These are phyloP conservation scores for Zygogramma bicolorata DNA, from an alignment of 2,888 invertebrate genomes.

Conservation along the genomic window DNA sequence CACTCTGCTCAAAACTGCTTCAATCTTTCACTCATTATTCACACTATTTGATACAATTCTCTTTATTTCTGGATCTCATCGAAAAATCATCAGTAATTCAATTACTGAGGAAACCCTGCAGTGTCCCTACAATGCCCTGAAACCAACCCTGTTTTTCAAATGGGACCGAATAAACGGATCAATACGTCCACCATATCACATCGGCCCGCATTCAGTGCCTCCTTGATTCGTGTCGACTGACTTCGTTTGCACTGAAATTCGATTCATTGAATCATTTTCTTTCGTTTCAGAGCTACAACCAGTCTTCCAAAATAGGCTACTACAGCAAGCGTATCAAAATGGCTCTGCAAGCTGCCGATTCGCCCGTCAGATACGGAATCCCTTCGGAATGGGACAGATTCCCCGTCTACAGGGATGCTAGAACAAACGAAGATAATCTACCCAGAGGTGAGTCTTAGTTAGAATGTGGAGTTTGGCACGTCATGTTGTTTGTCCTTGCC, in stretches of 20 bases:
- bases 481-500: no score
- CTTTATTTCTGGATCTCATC: no score
- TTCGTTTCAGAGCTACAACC: conserved; percentile 34
- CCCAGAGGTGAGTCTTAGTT: conserved; percentile 59
- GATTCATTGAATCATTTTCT: conserved; percentile 24
- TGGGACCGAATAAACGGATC: neutral
- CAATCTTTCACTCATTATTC: no score
- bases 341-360: conserved; percentile 60
- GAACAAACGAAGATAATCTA: conserved; percentile 51
- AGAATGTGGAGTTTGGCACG: no score
- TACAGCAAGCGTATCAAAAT: conserved; percentile 54
- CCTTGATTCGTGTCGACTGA: neutral
- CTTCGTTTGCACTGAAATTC: neutral
- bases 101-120: conserved; percentile 21
- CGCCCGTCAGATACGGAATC: conserved; percentile 57
- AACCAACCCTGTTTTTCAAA: conserved; percentile 1
- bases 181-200: neutral
- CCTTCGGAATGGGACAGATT: conserved; percentile 54
- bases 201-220: neutral
- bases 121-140: neutral
- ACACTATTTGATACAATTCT: no score
- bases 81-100: conserved; percentile 12
- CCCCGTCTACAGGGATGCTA: conserved; percentile 39
- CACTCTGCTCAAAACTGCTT: no score
- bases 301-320: conserved; percentile 60